These are phyloP conservation scores for Somateria mollissima DNA, from an alignment of 2,797 vertebrate species.

Conservation along the genomic window DNA sequence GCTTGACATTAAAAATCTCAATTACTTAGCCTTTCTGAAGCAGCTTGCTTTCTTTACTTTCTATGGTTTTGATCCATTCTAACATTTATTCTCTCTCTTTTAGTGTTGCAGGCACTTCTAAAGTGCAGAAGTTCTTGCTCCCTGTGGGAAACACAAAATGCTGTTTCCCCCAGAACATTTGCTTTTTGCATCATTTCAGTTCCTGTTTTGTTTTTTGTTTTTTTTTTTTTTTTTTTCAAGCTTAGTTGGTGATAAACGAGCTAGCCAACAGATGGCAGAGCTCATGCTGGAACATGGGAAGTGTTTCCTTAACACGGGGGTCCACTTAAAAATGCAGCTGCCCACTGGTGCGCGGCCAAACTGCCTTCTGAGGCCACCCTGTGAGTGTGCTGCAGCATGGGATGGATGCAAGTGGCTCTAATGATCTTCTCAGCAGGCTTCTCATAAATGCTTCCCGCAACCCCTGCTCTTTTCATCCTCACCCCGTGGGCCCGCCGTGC, in stretches of 20 bases:
- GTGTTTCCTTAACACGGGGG: not conserved
- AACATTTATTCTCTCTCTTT: not conserved
- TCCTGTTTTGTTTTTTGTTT: not conserved
- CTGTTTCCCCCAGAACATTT: not conserved
- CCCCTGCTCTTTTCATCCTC: not conserved
- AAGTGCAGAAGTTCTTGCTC: not conserved
- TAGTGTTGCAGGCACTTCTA: not conserved
- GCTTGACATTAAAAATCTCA: not conserved
- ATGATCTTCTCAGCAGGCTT: not conserved
- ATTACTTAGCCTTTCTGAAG: not conserved
- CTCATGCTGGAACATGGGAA: constrained; percentile 6
- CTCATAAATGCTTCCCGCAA: not conserved
- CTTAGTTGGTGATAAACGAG: constrained; percentile 16
- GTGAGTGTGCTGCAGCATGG: not conserved
- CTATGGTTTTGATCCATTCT: not conserved
- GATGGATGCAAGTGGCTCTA: not conserved
- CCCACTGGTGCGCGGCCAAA: not conserved
- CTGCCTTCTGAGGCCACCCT: constrained; percentile 23
- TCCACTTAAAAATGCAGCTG: constrained; percentile 55
- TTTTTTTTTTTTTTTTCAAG: not conserved
- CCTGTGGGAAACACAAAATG: not conserved
- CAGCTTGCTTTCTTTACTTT: not conserved
- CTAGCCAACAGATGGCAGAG: constrained; percentile 47
- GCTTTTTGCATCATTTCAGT: constrained; percentile 16
- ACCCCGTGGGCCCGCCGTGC: not conserved